Conservation (phyloP, 2,797 vertebrate species). For the Uromys caudimaculatus region DNA sequence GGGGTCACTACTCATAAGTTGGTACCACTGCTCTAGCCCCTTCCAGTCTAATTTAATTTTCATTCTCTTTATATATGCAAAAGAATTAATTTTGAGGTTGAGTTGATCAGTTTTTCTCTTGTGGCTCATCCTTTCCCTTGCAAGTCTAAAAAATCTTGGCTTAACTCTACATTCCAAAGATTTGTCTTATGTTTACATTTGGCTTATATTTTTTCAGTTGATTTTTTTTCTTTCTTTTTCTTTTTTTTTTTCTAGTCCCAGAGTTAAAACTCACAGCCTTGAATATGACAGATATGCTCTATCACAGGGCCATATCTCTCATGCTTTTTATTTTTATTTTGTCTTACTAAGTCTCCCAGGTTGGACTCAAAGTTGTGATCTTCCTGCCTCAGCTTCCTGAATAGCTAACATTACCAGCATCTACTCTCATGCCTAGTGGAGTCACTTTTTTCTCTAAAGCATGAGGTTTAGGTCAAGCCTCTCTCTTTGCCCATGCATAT, state of each 20-base stretch:
- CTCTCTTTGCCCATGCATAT: neutral
- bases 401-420: neutral
- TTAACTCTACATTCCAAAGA: neutral
- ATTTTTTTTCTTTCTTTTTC: neutral
- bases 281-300: neutral
- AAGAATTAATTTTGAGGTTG: constrained; percentile 49
- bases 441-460: constrained; percentile 9
- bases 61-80: neutral
- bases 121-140: neutral
- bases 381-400: neutral
- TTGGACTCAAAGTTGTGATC: neutral
- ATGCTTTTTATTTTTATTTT: neutral
- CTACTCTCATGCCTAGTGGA: neutral
- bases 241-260: neutral
- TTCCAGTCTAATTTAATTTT: constrained; percentile 40
- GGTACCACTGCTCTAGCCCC: neutral
- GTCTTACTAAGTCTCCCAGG: neutral
- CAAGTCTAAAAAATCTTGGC: constrained; percentile 25
- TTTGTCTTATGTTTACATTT: constrained; percentile 35
- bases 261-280: neutral
- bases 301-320: neutral
- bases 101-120: constrained; percentile 34
- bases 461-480: neutral
- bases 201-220: neutral
- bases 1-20: neutral